Evolutionary conservation across 2,888 invertebrate species (phyloP), one percentile per base, ranked within the genome.

Genomic region (Sphaeridia pumilis): DNA sequence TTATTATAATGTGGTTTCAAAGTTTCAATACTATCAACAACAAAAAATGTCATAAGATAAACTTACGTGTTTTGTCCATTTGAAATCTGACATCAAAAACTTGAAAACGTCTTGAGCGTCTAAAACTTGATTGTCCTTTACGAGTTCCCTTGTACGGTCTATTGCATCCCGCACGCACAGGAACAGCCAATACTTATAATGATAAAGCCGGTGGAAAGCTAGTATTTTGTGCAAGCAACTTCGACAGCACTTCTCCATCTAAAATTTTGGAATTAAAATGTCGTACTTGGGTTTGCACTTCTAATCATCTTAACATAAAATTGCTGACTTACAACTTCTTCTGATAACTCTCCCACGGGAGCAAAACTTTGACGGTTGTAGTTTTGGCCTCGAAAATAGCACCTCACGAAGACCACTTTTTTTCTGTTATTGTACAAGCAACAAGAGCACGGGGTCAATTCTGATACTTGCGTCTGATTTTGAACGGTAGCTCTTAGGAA

Each of bases 171-270:
- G 24, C n/a, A 44, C 27, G 4, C 26, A n/a, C 3, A 44, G n/a
- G 38, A 17, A 17, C 5, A 20, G 12, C 24, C 46, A 46, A 31
- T 46, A 46, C 34, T 28, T 47, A n/a, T 34, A 46, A n/a, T 34
- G 34, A 20, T 21, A 3, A 4, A 34, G 22, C 2, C 34, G 7
- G 26, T 46, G 34, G 12, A 46, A 20, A 12, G 22, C n/a, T 14
- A 14, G 2, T 24, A 31, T 10, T 12, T 17, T 31, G 2, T 4
- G 2, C 3, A 21, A 17, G 5, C 28, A 46, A 4, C 12, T 4
- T 3, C 17, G 20, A 31, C 46, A 28, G 21, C 28, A 46, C 31
- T 46, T 17, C 5, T 10, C n/a, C n/a, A n/a, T n/a, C n/a, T n/a
- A n/a, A n/a, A n/a, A n/a, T n/a, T n/a, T n/a, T n/a, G n/a, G n/a